These are phyloP conservation scores for Hydractinia echinata DNA, from an alignment of 30 jellyfish, hydroid and myxozoan genomes.

Conservation along the genomic window DNA sequence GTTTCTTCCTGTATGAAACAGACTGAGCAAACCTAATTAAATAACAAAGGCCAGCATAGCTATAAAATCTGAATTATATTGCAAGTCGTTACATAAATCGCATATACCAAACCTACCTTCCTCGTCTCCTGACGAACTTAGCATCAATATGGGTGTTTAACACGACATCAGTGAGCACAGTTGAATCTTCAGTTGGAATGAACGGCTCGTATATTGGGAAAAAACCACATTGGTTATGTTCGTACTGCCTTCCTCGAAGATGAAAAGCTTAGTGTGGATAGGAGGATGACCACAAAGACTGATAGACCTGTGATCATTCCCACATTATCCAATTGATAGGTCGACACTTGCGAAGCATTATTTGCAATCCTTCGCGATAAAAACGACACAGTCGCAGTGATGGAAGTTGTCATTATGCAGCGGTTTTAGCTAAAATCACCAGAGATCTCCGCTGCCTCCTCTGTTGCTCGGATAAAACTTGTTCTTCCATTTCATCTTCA, in stretches of 20 bases:
- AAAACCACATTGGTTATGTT: conserved; percentile 38
- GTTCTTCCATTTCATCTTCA: conserved; percentile 31
- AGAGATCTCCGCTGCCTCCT: conserved; percentile 45
- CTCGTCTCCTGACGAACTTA: conserved; percentile 77
- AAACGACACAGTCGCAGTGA: conserved; percentile 88
- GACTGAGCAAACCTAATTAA: conserved; percentile 56
- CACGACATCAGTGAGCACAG: neutral
- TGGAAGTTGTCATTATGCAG: conserved; percentile 74
- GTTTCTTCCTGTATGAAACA: conserved; percentile 89
- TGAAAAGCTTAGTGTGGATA: conserved; percentile 71
- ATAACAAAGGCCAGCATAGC: neutral
- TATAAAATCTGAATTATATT: neutral
- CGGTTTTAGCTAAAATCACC: conserved; percentile 73
- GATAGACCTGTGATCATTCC: conserved; percentile 1
- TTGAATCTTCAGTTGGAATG: conserved; percentile 21
- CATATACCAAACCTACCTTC: conserved; percentile 50
- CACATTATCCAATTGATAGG: conserved; percentile 30
- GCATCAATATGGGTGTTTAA: conserved; percentile 89
- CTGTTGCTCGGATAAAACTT: conserved; percentile 41
- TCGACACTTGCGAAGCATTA: conserved; percentile 43
- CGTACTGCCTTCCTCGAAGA: conserved; percentile 50
- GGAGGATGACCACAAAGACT: conserved; percentile 62
- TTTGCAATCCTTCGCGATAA: conserved; percentile 88
- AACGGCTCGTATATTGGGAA: conserved; percentile 35
- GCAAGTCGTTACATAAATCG: neutral